Percentiles rank a stretch among this genome's conserved stretches.
Evolutionary conservation across 2,797 vertebrate genomes (phyloP).

Genomic region (Dipus sagitta): DNA sequence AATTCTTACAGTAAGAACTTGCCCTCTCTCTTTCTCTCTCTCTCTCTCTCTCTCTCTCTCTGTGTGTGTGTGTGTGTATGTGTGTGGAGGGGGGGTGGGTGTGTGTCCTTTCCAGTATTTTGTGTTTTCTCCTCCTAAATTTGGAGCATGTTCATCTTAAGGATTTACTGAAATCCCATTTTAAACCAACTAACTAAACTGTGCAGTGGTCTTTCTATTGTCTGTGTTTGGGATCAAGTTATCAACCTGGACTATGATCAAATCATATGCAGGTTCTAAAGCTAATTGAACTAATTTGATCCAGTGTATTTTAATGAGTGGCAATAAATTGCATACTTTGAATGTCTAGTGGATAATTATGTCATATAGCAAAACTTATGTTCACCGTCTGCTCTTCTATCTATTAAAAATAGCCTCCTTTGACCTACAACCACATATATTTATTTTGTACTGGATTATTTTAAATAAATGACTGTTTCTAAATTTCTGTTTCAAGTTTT

Average conservation of each 20-base stretch:
- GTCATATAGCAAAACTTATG: slow-evolving; percentile 36
- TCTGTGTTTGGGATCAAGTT: not conserved
- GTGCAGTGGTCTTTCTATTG: not conserved
- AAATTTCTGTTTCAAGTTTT: not conserved
- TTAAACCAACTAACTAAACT: not conserved
- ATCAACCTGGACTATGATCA: not conserved
- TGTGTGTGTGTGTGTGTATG: not conserved
- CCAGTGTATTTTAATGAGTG: slow-evolving; percentile 22
- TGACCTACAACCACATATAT: slow-evolving; percentile 15
- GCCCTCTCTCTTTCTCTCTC: not conserved
- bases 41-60: not conserved
- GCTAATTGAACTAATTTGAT: slow-evolving; percentile 27
- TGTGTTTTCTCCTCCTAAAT: not conserved
- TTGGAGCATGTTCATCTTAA: not conserved
- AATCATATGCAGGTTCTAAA: slow-evolving; percentile 13
- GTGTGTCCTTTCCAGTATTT: not conserved
- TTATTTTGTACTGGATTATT: slow-evolving; percentile 31
- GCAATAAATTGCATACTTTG: slow-evolving; percentile 31
- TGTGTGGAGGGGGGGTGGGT: not conserved
- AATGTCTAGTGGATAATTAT: slow-evolving; percentile 54
- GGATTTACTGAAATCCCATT: not conserved
- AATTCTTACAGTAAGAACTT: not conserved
- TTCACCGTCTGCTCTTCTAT: slow-evolving; percentile 26
- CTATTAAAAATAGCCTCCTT: not conserved
- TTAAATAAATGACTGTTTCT: not conserved